These are phyloP conservation scores for Vannuccia rotundouncinata DNA, from an alignment of 2,888 invertebrate species.

Conservation along the genomic window DNA sequence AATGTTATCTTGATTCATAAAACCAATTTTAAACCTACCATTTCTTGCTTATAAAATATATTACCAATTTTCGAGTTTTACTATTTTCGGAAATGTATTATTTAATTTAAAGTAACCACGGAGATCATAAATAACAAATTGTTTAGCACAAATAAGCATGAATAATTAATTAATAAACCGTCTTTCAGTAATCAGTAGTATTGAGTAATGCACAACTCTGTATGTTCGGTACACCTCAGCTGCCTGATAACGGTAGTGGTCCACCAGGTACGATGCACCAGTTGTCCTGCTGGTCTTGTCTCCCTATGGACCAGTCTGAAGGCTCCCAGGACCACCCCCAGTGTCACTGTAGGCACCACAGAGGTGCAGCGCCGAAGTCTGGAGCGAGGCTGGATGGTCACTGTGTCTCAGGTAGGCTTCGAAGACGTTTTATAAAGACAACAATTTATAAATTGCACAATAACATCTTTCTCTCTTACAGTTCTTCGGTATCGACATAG, in stretches of 20 bases:
- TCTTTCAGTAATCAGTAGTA: too few relatives aligned
- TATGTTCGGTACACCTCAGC: too few relatives aligned
- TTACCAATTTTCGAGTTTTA: too few relatives aligned
- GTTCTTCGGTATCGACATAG: neutral
- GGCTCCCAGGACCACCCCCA: neutral
- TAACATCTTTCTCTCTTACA: neutral
- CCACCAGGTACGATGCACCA: neutral
- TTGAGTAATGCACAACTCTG: too few relatives aligned
- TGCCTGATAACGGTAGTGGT: neutral
- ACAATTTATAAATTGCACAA: neutral
- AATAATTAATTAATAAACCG: too few relatives aligned
- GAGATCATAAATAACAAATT: too few relatives aligned
- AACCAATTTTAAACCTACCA: too few relatives aligned
- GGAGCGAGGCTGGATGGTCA: neutral
- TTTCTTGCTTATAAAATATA: too few relatives aligned
- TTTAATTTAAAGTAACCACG: too few relatives aligned
- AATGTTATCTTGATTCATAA: too few relatives aligned
- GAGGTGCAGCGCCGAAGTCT: neutral
- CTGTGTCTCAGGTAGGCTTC: neutral
- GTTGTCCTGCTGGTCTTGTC: neutral
- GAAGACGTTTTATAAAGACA: neutral
- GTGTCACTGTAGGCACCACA: neutral
- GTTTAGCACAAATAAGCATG: too few relatives aligned
- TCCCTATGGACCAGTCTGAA: neutral
- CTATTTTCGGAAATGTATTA: too few relatives aligned